These are phyloP conservation scores for Blennius ocellaris DNA, from an alignment of 2,113 vertebrate genomes.

Conservation along the genomic window DNA sequence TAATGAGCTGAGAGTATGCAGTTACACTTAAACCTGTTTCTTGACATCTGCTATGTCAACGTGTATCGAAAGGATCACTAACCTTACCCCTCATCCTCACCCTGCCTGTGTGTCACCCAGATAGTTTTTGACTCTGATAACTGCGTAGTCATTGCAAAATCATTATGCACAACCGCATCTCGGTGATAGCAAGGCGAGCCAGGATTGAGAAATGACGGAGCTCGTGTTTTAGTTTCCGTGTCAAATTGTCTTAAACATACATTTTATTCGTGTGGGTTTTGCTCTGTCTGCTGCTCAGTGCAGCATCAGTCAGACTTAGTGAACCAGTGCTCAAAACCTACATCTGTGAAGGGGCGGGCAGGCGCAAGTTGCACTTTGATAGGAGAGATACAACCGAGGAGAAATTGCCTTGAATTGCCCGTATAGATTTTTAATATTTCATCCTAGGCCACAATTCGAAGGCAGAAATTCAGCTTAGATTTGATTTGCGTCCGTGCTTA, in stretches of 20 bases:
- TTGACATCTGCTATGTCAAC: conserved; percentile 15
- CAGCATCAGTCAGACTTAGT: conserved; percentile 13
- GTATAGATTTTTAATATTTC: conserved; percentile 23
- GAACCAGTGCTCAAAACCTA: conserved; percentile 39
- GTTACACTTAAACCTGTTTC: not conserved
- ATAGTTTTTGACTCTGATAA: conserved; percentile 35
- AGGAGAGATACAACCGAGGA: conserved; percentile 6
- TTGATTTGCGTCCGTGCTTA: conserved; percentile 27
- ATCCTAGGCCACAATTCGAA: conserved; percentile 15
- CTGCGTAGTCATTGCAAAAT: conserved; percentile 18
- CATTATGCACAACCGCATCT: conserved; percentile 51
- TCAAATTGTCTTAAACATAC: conserved; percentile 22
- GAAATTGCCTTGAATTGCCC: conserved; percentile 3
- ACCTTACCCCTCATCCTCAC: conserved; percentile 34
- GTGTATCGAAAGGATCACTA: conserved; percentile 27
- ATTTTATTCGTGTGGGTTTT: conserved; percentile 15
- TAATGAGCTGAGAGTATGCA: conserved; percentile 23
- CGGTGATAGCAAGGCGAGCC: conserved; percentile 11
- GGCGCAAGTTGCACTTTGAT: conserved; percentile 10
- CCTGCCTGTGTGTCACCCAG: conserved; percentile 18
- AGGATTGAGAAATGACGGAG: conserved; percentile 4
- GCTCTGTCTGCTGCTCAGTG: conserved; percentile 36
- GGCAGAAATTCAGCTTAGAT: conserved; percentile 23
- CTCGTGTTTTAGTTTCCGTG: conserved; percentile 19
- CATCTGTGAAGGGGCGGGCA: conserved; percentile 16